phyloP scores from a whole-genome alignment of 2,888 invertebrate genomes.

The Polydrusus tereticollis region DNA sequence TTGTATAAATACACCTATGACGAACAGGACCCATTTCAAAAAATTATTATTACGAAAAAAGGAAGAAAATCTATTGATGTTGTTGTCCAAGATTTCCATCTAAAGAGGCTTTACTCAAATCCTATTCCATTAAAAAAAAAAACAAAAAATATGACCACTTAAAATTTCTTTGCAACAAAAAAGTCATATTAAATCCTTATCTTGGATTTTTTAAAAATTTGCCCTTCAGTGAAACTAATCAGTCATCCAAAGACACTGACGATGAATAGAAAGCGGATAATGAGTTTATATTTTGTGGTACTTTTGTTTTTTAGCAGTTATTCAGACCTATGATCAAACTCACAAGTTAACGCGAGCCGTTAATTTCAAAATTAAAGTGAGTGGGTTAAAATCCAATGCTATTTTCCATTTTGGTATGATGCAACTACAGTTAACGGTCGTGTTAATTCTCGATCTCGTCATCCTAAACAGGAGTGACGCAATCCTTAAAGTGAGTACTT shows the following conservation, averaged over 20 bases:
- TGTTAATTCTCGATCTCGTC: no score
- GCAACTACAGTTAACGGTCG: no score
- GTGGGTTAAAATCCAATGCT: no score
- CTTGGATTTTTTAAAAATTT: conserved; percentile 5
- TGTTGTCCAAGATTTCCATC: not conserved
- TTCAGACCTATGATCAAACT: no score
- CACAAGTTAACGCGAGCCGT: no score
- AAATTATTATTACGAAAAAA: conserved; percentile 5
- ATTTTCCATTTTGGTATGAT: no score
- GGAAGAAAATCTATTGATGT: conserved; percentile 8
- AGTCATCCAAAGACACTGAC: not conserved
- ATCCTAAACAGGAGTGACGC: no score
- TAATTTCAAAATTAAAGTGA: no score
- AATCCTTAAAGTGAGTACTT: no score
- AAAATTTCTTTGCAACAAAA: conserved; percentile 4
- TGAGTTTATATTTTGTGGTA: no score
- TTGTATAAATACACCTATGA: conserved; percentile 8
- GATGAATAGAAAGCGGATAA: not conserved
- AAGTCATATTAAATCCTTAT: conserved; percentile 2
- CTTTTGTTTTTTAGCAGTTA: no score
- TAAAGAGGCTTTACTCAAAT: not conserved
- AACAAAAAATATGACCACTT: conserved; percentile 13
- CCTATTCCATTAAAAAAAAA: not conserved
- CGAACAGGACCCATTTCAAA: conserved; percentile 2
- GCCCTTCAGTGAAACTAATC: not conserved